Conservation (phyloP, 2,797 vertebrate species). For the Paramormyrops hopkinsi region DNA sequence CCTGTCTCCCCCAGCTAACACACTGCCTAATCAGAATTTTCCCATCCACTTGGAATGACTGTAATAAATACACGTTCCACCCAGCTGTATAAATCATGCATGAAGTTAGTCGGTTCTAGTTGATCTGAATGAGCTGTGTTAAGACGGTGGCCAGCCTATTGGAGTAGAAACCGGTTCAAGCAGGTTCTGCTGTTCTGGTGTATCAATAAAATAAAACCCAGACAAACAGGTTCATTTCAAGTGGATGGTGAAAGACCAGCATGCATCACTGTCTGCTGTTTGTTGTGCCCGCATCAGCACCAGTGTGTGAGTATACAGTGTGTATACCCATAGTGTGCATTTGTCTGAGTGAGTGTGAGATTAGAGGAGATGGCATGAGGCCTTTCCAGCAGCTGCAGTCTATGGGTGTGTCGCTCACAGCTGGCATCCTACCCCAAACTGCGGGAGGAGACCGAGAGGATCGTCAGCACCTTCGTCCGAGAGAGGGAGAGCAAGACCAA, state of each 20-base stretch:
- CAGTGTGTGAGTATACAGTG: background rate
- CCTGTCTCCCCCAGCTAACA: background rate
- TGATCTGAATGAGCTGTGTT: background rate
- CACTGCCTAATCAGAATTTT: background rate
- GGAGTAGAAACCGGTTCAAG: background rate
- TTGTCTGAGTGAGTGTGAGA: slow-evolving; percentile 18
- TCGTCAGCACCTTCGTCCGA: slow-evolving; percentile 83
- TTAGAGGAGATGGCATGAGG: background rate
- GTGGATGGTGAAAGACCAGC: background rate
- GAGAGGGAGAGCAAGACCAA: slow-evolving; percentile 87
- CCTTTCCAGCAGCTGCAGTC: background rate
- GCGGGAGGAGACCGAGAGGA: slow-evolving; percentile 87
- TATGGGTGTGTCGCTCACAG: slow-evolving; percentile 49
- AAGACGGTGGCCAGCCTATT: background rate
- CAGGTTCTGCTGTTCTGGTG: background rate
- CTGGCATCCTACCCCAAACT: slow-evolving; percentile 80
- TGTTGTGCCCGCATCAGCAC: background rate
- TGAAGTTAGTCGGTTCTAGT: background rate
- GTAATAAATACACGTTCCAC: background rate
- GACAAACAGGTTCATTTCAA: background rate
- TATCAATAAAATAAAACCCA: background rate
- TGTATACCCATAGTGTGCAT: slow-evolving; percentile 8
- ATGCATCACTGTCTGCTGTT: background rate
- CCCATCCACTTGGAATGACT: slow-evolving; percentile 3
- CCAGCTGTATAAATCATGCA: background rate